Evolutionary conservation across 30 jellyfish, hydroid and myxozoan genomes (phyloP), one percentile per base, ranked within the genome.

Genomic region (Aurelia aurita): DNA sequence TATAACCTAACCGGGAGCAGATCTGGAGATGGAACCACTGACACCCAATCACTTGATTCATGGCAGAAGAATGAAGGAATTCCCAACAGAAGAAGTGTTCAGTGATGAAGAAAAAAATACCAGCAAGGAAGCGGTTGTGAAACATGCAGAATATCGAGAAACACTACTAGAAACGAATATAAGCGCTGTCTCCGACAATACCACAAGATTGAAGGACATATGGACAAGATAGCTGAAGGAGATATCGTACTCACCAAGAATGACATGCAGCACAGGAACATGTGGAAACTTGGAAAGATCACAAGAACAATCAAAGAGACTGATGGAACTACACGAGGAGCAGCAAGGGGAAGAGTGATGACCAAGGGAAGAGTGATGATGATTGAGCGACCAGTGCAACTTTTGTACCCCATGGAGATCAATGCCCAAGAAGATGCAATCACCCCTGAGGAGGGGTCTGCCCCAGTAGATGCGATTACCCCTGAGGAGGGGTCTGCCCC

Each of bases 21-120:
- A 49, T 49, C 61, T 49, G 15, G 61, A 49, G 61, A 49, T 49
- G 61, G 78, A 22, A 25, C 78, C 72, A 16, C 29, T 66, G n/a
- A 66, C 78, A 21, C 78, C 78, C 57, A 13, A 9, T 66, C 53
- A 66, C 58, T 66, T 66, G 19, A 66, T 66, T 9, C 58, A n/a
- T 31, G 78, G 55, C 23, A 22, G 72, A 60, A 66, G 58, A 66
- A 49, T 49, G 15, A 49, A 49, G 18, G 18, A 10, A 49, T 49
- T 49, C 18, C 61, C 61, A 49, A 49, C 15, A 49, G 61, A 49
- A 49, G 61, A 49, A 49, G 18, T 49, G 18, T 49, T 49, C 61
- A 49, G 61, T 18, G 61, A 49, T 49, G 61, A 49, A 49, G 18
- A 49, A 18, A 49, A 49, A 10, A 49, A 49, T n/a, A 49, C 12